Base-by-base conservation (phyloP, 2,888 invertebrate species). In the Enchytraeus crypticus region DNA sequence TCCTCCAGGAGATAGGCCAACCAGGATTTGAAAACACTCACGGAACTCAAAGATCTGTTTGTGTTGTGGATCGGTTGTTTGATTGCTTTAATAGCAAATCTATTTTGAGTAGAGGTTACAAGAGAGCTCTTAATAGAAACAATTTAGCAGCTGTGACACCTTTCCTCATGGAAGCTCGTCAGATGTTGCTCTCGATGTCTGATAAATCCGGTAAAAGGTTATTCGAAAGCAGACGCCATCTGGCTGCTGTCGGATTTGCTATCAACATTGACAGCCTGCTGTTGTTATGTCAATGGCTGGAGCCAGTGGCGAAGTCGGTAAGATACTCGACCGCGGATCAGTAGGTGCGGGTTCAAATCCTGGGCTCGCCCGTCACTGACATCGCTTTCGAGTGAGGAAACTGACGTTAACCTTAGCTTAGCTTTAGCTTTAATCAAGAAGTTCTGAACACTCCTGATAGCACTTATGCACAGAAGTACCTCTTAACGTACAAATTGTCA, bases 401-500 rank as follows among this genome's bases (percentile, higher is more conserved):
- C n/a, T n/a, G n/a, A n/a, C n/a, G n/a, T n/a, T n/a, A n/a, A n/a
- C n/a, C n/a, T n/a, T n/a, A n/a, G n/a, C n/a, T n/a, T n/a, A n/a
- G n/a, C n/a, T n/a, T n/a, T n/a, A n/a, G n/a, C n/a, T 2, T 56
- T 14, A 23, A 23, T 23, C n/a, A 56, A 26, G 45, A 45, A 14
- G 2, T 56, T 14, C 43, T 56, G 18, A 4, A 4, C 8, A 30
- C 11, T 3, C 26, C 23, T n/a, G 46, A n/a, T 21, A 29, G 51
- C 18, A 27, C 51, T 14, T 51, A 5, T 21, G n/a, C 2, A n/a
- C 27, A 46, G 27, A 11, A 26, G 18, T 45, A 45, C 21, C 34
- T 38, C 5, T 18, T 56, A 30, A 56, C 46, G 18, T 56, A 56
- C n/a, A 56, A 56, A 45, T 38, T 56, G 1, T 56, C 56, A 11